A percentile compares a stretch with the other conserved stretches of the same genome.
Conservation (phyloP, 1,140 invertebrate genomes). For the Rhyzopertha dominica region DNA sequence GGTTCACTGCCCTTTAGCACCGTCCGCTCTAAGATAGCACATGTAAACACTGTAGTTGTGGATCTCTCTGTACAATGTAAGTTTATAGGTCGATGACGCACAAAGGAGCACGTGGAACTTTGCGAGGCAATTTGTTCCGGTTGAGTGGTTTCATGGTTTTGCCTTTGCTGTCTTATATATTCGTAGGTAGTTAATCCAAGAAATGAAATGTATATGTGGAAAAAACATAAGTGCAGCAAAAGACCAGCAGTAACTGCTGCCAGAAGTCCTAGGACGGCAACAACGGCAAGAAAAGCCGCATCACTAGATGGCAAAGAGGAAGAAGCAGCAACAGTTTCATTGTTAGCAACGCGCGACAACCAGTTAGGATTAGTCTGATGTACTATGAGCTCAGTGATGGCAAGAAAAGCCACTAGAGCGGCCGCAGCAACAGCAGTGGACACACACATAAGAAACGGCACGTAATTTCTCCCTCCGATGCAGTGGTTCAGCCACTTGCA, state of each 20-base stretch:
- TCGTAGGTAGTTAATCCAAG: constrained; percentile 86
- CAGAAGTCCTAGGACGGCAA: constrained; percentile 61
- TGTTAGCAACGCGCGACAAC: constrained; percentile 10
- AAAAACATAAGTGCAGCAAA: constrained; percentile 81
- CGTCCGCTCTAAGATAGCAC: constrained; percentile 43
- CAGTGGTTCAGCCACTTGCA: constrained; percentile 99
- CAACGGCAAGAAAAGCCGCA: constrained; percentile 58
- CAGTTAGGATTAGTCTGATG: constrained; percentile 33
- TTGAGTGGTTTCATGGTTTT: constrained; percentile 21
- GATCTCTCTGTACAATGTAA: constrained; percentile 39
- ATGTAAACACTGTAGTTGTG: constrained; percentile 43
- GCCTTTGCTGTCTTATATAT: constrained; percentile 66
- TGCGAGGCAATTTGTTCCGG: constrained; percentile 10
- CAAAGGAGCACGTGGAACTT: constrained; percentile 13
- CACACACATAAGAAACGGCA: constrained; percentile 78
- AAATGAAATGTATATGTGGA: constrained; percentile 82
- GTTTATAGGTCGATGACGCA: constrained; percentile 40
- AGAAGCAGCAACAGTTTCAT: constrained; percentile 12
- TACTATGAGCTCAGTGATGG: constrained; percentile 53
- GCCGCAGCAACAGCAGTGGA: constrained; percentile 74
- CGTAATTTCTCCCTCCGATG: constrained; percentile 86
- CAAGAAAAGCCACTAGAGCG: constrained; percentile 62
- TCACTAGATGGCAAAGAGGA: constrained; percentile 46
- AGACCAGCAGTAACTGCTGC: constrained; percentile 71
- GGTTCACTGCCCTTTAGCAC: constrained; percentile 34